Percentiles rank a stretch among this genome's conserved stretches.
Evolutionary conservation across 1,140 invertebrate species (phyloP).

Genomic region (Bradynema listronoti): DNA sequence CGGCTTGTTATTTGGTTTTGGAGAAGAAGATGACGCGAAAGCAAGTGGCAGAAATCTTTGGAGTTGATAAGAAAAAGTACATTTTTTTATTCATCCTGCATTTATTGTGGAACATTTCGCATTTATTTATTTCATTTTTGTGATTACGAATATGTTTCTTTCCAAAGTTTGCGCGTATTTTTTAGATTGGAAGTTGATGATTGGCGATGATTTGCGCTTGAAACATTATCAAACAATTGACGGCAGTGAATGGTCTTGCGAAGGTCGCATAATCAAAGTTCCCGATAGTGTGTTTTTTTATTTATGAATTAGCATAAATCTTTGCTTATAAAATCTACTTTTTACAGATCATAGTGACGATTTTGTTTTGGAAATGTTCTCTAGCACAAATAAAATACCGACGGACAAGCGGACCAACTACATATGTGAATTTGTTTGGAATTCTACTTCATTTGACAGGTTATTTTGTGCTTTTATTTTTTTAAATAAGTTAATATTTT

Average conservation of each 20-base stretch:
- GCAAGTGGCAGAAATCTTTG: no score
- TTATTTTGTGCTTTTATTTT: slow-evolving; percentile 52
- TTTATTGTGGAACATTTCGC: no score
- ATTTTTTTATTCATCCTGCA: slow-evolving; percentile 7
- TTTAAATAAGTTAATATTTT: neutral
- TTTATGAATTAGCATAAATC: no score
- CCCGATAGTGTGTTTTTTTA: slow-evolving; percentile 74
- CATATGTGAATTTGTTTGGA: slow-evolving; percentile 99
- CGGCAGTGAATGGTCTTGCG: slow-evolving; percentile 72
- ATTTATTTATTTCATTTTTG: no score
- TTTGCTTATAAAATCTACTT: no score
- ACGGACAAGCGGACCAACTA: slow-evolving; percentile 69
- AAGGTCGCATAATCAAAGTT: slow-evolving; percentile 93
- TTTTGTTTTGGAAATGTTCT: slow-evolving; percentile 88
- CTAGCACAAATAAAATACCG: slow-evolving; percentile 45
- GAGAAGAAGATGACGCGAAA: no score
- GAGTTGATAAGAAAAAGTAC: no score
- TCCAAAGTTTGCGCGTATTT: neutral
- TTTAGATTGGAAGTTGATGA: slow-evolving; percentile 81
- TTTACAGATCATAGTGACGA: slow-evolving; percentile 82
- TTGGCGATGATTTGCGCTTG: slow-evolving; percentile 89
- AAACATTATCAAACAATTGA: slow-evolving; percentile 68
- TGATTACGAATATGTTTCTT: no score
- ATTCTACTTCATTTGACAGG: slow-evolving; percentile 96
- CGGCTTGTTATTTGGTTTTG: no score